Conservation (phyloP, 2,797 vertebrate genomes). For the Karalla daura region DNA sequence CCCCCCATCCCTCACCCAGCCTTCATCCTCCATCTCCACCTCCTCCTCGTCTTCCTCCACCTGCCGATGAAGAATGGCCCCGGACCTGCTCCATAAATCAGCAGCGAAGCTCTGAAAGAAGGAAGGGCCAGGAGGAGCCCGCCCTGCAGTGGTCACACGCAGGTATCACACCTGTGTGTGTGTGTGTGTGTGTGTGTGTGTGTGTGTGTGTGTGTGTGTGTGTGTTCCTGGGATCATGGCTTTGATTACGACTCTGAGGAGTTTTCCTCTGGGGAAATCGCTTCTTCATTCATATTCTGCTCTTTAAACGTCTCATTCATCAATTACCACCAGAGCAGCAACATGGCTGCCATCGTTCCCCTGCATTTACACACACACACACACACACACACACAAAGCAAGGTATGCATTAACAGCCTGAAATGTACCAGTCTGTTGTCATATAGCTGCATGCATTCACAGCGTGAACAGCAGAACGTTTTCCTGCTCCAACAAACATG, state of each 20-base stretch:
- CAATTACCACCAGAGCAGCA: conserved; percentile 73
- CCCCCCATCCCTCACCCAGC: conserved; percentile 36
- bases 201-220: too few relatives aligned
- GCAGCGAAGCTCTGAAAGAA: conserved; percentile 1
- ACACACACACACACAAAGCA: conserved; percentile 22
- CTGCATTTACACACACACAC: conserved; percentile 17
- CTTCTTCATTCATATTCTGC: conserved; percentile 84
- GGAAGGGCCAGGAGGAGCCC: neutral
- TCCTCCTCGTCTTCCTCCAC: conserved; percentile 15
- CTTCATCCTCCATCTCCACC: conserved; percentile 18
- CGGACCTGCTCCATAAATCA: conserved; percentile 55
- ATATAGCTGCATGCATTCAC: conserved; percentile 5
- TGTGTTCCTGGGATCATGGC: conserved; percentile 78
- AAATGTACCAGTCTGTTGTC: conserved; percentile 25
- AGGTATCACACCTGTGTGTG: conserved; percentile 36
- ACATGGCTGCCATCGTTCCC: conserved; percentile 42
- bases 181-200: too few relatives aligned
- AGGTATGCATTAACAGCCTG: conserved; percentile 13
- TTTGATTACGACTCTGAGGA: conserved; percentile 85
- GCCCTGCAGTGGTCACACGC: neutral
- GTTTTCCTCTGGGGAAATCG: conserved; percentile 80
- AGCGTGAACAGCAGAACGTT: too few relatives aligned
- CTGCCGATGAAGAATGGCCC: conserved; percentile 47
- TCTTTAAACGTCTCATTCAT: conserved; percentile 87
- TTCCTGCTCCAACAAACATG: too few relatives aligned